Evolutionary conservation across 2,113 vertebrate species (phyloP).

Genomic region (Hyperopisus bebe): DNA sequence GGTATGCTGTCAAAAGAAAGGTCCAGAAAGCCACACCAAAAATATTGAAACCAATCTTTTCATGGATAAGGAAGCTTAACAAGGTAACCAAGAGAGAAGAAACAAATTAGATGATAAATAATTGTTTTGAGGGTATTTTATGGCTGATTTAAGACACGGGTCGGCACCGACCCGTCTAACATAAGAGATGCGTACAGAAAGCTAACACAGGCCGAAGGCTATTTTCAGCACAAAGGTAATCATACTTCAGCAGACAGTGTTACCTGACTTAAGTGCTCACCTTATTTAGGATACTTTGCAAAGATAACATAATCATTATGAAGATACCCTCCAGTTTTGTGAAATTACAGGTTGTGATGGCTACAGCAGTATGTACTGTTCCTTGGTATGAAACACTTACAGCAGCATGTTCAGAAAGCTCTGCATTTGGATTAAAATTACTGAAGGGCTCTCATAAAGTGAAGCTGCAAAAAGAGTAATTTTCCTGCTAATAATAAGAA

Average conservation of each 20-base stretch:
- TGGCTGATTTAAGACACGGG: too few species aligned
- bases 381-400: background rate
- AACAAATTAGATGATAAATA: too few species aligned
- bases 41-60: too few species aligned
- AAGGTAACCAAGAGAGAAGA: too few species aligned
- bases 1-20: too few species aligned
- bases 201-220: too few species aligned
- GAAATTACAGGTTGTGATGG: background rate
- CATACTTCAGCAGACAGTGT: background rate
- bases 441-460: background rate
- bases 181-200: too few species aligned
- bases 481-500: background rate
- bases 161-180: too few species aligned
- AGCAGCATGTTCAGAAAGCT: background rate
- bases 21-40: too few species aligned
- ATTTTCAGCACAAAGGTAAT: background rate
- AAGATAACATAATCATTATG: background rate
- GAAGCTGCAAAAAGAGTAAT: background rate
- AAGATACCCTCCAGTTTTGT: background rate
- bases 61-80: too few species aligned
- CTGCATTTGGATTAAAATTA: background rate
- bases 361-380: background rate
- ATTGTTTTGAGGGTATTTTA: too few species aligned
- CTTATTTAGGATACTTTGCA: background rate
- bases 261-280: background rate